Base-by-base conservation (phyloP, 2,113 vertebrate species). In the Cercocebus atys region DNA sequence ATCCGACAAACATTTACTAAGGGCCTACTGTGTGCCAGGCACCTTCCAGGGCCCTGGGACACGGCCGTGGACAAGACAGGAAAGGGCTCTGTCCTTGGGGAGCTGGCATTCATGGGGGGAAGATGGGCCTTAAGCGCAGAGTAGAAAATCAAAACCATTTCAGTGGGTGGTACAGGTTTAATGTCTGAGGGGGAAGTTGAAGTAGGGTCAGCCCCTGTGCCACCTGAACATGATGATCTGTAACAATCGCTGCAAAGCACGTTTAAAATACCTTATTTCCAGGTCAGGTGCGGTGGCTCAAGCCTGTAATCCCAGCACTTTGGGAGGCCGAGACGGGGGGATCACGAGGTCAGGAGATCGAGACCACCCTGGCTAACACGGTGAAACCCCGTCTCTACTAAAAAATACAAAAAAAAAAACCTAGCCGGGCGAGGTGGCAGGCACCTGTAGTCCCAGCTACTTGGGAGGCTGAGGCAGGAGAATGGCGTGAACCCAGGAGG, bases 11-110 rank as follows among this genome's bases (percentile, higher is more conserved):
- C 23, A 55, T 14, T 75, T 57, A 72, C 64, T 0, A 75, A 66
- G 47, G 68, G 45, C 93, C 82, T 82, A 89, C 90, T 76, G 47
- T 20, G 84, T 45, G 59, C 40, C 50, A 73, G 75, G 61, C 66
- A 83, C 17, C 27, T 45, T 43, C 20, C 79, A 23, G 20, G 14
- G 73, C 45, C 22, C 20, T 11, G 20, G 55, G 25, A 70, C 3
- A 55, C 16, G 8, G 23, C 30, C 20, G 4, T 0, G 10, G 47
- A 75, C 22, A 70, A n/a, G 61, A 79, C 14, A 4, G 43, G 25
- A 35, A 64, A 61, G 38, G 45, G 8, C 50, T 83, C 57, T 55
- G 17, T 43, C 52, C 27, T 43, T 1, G 0, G 16, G 66, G 61
- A 96, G 25, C 70, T 14, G 55, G n/a, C 6, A 8, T 50, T 52